Percentiles rank a stretch among this genome's conserved stretches.
Evolutionary conservation across 1,140 invertebrate genomes (phyloP).

Genomic region (Drosophila tristis): DNA sequence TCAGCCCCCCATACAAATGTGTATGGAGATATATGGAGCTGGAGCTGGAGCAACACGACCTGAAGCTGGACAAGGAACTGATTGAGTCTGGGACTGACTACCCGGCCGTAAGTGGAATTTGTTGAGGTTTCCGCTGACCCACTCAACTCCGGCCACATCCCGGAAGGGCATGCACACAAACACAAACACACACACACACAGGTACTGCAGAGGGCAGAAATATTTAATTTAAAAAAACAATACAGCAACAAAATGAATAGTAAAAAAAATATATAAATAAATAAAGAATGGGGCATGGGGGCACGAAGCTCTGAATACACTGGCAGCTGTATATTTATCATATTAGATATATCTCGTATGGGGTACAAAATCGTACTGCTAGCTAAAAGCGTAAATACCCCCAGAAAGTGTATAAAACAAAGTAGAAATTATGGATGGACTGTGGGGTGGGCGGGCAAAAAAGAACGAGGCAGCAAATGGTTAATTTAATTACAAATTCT

Average conservation of each 20-base stretch:
- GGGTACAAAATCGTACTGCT: too few relatives aligned
- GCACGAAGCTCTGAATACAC: neutral
- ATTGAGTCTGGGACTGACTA: conserved; percentile 54
- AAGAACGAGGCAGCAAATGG: conserved; percentile 52
- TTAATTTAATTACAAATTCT: conserved; percentile 83
- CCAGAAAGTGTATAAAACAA: neutral
- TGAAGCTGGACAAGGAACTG: conserved; percentile 40
- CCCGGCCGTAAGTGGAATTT: conserved; percentile 47
- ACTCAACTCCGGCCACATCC: conserved; percentile 31
- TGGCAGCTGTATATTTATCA: neutral
- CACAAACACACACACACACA: neutral
- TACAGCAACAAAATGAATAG: neutral
- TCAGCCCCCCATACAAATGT: neutral
- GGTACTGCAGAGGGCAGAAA: conserved; percentile 33
- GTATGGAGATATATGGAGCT: neutral
- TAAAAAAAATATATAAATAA: conserved; percentile 21
- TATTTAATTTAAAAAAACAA: conserved; percentile 47
- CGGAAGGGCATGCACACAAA: conserved; percentile 30
- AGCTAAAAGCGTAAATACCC: too few relatives aligned
- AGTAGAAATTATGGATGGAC: neutral
- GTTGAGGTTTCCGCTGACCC: conserved; percentile 60
- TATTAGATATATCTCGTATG: too few relatives aligned
- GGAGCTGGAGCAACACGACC: neutral
- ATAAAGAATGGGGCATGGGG: neutral
- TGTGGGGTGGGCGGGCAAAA: neutral